These are phyloP conservation scores for Aythya baeri DNA, from an alignment of 2,113 vertebrate species.

Conservation along the genomic window DNA sequence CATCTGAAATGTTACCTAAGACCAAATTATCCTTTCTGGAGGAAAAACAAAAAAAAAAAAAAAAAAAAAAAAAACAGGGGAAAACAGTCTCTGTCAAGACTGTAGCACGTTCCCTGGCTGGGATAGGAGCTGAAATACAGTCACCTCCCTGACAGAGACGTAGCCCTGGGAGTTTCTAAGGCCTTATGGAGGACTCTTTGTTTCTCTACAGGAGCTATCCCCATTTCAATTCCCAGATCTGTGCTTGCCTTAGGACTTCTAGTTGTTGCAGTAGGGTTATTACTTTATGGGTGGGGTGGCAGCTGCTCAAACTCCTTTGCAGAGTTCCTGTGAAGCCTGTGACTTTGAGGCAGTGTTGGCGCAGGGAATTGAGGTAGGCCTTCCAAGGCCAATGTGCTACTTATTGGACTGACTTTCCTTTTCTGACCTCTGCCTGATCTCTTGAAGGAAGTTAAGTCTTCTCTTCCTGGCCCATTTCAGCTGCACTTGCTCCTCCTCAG, in stretches of 20 bases:
- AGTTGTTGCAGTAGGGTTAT: fast-evolving
- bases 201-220: neutral
- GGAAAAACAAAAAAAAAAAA: neutral
- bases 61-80: neutral
- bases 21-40: neutral
- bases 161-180: neutral
- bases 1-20: neutral
- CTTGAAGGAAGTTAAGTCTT: neutral
- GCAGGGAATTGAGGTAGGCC: neutral
- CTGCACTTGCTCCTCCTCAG: neutral
- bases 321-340: neutral
- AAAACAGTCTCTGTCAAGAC: neutral
- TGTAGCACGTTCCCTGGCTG: neutral
- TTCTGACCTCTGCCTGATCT: neutral
- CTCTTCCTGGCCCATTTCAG: neutral
- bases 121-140: neutral
- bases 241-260: neutral
- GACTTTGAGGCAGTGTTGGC: neutral
- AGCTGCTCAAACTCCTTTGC: neutral
- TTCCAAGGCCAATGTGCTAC: neutral
- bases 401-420: neutral
- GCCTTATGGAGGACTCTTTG: neutral
- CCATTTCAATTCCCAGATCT: neutral
- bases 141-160: neutral
- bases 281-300: neutral